Percentiles rank a stretch among this genome's conserved stretches.
Evolutionary conservation across 2,888 invertebrate species (phyloP).

Genomic region (Palloptera scutellata): DNA sequence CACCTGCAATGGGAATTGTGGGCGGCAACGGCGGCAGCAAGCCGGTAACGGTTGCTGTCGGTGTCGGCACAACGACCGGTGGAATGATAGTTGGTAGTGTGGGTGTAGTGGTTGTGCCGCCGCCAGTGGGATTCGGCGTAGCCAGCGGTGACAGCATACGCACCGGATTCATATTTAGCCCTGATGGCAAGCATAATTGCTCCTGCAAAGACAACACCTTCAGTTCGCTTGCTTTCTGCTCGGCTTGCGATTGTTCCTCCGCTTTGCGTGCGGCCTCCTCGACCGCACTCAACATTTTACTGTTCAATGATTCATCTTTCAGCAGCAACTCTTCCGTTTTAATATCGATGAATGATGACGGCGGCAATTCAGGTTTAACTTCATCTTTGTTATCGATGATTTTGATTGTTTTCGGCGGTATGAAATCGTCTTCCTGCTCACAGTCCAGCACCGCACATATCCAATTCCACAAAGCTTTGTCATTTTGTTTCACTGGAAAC

Average conservation of each 20-base stretch:
- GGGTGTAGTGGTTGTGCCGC: conserved; percentile 31
- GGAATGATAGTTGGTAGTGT: conserved; percentile 36
- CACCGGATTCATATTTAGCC: conserved; percentile 64
- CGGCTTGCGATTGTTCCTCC: conserved; percentile 50
- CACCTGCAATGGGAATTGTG: conserved; percentile 23
- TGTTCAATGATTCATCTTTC: conserved; percentile 45
- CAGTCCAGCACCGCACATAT: conserved; percentile 79
- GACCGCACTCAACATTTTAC: conserved; percentile 40
- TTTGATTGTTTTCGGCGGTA: conserved; percentile 64
- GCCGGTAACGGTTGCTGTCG: conserved; percentile 26
- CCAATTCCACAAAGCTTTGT: conserved; percentile 80
- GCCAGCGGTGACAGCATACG: conserved; percentile 60
- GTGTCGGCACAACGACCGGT: conserved; percentile 31
- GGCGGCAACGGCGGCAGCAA: conserved; percentile 41
- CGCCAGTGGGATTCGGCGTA: conserved; percentile 54
- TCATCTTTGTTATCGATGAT: conserved; percentile 55
- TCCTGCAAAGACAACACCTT: conserved; percentile 61
- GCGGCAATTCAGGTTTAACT: conserved; percentile 38
- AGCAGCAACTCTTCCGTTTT: conserved; percentile 44
- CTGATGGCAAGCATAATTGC: conserved; percentile 62
- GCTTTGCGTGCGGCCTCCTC: conserved; percentile 50
- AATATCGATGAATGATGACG: conserved; percentile 27
- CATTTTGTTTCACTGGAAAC: conserved; percentile 82
- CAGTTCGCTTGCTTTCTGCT: conserved; percentile 56
- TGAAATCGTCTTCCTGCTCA: conserved; percentile 75